A percentile compares a stretch with the other conserved stretches of the same genome.
phyloP scores from a whole-genome alignment of 2,797 vertebrate species.

The Limosa lapponica region DNA sequence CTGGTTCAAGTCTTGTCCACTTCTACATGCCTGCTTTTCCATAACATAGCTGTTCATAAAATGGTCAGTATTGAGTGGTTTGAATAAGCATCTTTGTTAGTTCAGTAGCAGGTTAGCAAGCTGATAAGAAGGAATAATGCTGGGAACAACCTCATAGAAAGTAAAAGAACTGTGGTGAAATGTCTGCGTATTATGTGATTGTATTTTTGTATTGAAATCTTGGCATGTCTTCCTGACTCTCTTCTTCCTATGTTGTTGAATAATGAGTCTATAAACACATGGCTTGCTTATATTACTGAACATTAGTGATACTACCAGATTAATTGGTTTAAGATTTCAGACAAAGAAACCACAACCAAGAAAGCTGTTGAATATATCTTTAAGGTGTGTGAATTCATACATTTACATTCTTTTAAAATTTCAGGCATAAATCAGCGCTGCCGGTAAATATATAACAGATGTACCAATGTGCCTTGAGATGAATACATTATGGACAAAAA shows the following conservation, averaged over 20 bases:
- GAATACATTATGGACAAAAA: slow-evolving; percentile 68
- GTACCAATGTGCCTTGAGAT: slow-evolving; percentile 63
- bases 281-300: neutral
- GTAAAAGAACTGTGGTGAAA: neutral
- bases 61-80: neutral
- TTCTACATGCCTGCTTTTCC: neutral
- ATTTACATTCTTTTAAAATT: neutral
- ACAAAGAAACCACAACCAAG: neutral
- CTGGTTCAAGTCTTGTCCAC: neutral
- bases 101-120: neutral
- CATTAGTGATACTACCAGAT: neutral
- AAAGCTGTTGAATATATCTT: neutral
- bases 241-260: neutral
- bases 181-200: neutral
- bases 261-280: neutral
- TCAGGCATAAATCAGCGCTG: slow-evolving; percentile 4
- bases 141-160: neutral
- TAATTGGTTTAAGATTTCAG: neutral
- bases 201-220: neutral
- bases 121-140: neutral
- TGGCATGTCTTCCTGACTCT: neutral
- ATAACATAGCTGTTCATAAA: neutral
- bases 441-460: slow-evolving; percentile 70
- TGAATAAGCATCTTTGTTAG: neutral
- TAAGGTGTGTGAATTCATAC: neutral